phyloP scores from a whole-genome alignment of 2,113 vertebrate species.

The Synodontis membranacea region DNA sequence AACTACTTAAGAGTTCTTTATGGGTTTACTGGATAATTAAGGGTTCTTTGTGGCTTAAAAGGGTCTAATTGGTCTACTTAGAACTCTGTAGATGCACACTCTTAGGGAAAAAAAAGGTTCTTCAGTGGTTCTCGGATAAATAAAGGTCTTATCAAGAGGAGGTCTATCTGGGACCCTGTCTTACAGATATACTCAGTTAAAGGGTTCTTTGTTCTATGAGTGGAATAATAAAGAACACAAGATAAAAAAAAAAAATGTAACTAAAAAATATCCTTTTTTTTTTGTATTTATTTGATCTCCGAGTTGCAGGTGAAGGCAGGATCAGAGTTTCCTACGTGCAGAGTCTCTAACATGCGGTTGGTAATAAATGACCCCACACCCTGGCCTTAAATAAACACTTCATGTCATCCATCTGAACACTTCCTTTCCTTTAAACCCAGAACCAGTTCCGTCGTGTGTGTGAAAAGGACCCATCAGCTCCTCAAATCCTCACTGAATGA shows the following conservation, averaged over 20 bases:
- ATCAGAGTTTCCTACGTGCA: neutral
- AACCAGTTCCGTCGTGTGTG: neutral
- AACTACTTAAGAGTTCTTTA: neutral
- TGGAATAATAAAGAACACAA: too few species aligned
- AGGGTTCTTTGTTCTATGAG: neutral
- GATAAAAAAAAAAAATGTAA: too few species aligned
- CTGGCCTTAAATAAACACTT: neutral
- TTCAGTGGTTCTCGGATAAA: neutral
- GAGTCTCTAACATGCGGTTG: too few species aligned
- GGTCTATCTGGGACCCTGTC: neutral
- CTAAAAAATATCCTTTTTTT: too few species aligned
- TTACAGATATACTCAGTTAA: neutral
- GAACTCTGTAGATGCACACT: neutral
- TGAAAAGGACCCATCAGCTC: neutral
- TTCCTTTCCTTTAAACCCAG: neutral
- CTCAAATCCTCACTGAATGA: neutral
- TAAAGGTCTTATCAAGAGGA: neutral
- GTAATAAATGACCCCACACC: neutral
- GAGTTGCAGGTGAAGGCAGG: neutral
- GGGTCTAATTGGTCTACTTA: neutral
- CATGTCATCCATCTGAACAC: too few species aligned
- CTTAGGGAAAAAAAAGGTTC: neutral
- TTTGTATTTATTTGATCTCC: neutral
- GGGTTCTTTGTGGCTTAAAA: neutral
- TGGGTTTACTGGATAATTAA: neutral